Conservation (phyloP, 2,888 invertebrate species). For the Scaptomyza parva region DNA sequence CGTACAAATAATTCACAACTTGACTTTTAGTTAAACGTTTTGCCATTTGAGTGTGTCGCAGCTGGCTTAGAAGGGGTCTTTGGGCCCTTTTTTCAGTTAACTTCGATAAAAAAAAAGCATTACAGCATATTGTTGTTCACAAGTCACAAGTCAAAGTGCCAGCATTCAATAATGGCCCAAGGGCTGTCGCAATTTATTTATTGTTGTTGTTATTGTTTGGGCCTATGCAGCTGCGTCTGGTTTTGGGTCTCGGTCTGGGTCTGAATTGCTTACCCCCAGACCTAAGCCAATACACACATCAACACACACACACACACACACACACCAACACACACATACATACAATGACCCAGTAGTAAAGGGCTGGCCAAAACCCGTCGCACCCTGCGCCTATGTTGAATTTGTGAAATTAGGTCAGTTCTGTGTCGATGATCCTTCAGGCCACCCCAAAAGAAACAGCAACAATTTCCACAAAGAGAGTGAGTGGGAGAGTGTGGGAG, state of each 20-base stretch:
- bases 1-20: neutral
- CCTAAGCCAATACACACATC: constrained; percentile 19
- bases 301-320: neutral
- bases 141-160: constrained; percentile 58
- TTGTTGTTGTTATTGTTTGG: constrained; percentile 45
- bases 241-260: constrained; percentile 41
- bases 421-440: constrained; percentile 85
- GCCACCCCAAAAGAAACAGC: constrained; percentile 61
- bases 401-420: constrained; percentile 85
- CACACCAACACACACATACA: neutral
- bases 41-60: constrained; percentile 1
- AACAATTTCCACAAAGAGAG: constrained; percentile 22
- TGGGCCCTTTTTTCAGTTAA: constrained; percentile 29
- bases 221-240: constrained; percentile 38
- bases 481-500: constrained; percentile 27
- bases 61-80: constrained; percentile 33
- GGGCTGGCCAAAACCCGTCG: constrained; percentile 44
- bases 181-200: constrained; percentile 56
- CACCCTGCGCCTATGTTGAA: constrained; percentile 80
- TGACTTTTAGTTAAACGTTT: constrained; percentile 2
- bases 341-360: constrained; percentile 69
- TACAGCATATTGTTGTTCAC: constrained; percentile 24
- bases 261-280: constrained; percentile 19
- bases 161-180: constrained; percentile 52
- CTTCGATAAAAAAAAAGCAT: constrained; percentile 21